Evolutionary conservation across 2,113 vertebrate species (phyloP), one percentile per base, ranked within the genome.

Genomic region (Laticauda laticaudata): DNA sequence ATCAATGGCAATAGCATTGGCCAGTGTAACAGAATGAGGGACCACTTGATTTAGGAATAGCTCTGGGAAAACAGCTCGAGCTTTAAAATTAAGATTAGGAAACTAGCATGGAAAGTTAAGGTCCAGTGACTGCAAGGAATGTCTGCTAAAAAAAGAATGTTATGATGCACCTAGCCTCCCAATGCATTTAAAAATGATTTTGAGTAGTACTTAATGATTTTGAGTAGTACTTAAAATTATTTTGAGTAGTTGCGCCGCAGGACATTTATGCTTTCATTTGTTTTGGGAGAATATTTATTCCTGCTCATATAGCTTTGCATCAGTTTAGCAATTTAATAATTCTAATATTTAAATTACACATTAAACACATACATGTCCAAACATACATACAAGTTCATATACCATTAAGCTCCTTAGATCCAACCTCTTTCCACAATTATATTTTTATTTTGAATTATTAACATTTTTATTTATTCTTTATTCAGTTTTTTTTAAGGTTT

Each of bases 21-120:
- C 88, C 51, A 15, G 54, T 56, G 87, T 45, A 81, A 29, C 3
- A 48, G 8, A 45, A 43, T 0, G 69, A 24, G 0, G 0, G 4
- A 6, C 43, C 61, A 56, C 85, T 29, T 12, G 10, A 64, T 56
- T 48, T 34, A 39, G 12, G 23, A 51, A n/a, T 48, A 45, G 0
- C 2, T 34, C 3, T 24, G 15, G 0, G 9, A 0, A 0, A 43
- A 43, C 23, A 69, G 29, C 61, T 69, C 4, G 5, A 4, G 24
- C 81, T 29, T 89, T 87, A 14, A 87, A 64, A n/a, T 45, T 51
- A 86, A 54, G 18, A n/a, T 57, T 23, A 7, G 26, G 20, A 34
- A 51, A 54, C 20, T 4, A 39, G 69, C 64, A 64, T 7, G 64
- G 54, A n/a, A 54, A 88, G 12, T 64, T 3, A 45, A 90, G 75